Evolutionary conservation across 2,797 vertebrate genomes (phyloP), one percentile per base, ranked within the genome.

Genomic region (Prunella strophiata): DNA sequence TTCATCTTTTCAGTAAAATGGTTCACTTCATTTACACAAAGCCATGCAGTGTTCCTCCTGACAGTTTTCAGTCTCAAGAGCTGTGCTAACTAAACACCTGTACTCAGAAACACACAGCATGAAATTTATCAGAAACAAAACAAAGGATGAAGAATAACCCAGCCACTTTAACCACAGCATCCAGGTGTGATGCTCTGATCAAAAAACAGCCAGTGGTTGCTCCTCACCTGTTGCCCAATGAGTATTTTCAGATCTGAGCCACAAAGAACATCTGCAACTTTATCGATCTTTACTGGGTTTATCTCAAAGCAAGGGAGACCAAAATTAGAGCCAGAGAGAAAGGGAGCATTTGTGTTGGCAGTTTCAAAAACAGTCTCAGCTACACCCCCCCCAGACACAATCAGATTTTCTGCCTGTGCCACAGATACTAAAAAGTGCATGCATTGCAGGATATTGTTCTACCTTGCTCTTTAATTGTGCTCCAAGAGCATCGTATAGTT

Each of bases 121-220:
- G 32, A 54, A 79, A 58, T 36, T 57, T 0, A 13, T 26, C 12
- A 3, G n/a, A 62, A 88, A 30, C 11, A 21, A 80, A 52, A 59
- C 38, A 40, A 72, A 63, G 7, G 6, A 43, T 29, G 21, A 70
- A 40, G 59, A 85, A 20, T 32, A 79, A 59, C 3, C 52, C 48
- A n/a, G 26, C 6, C 75, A 55, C 13, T 51, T 74, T 65, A 84
- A 65, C 10, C 51, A 75, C 17, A 62, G 47, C 29, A 82, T 27
- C 22, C 36, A 83, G 16, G 12, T 51, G 45, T 1, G 1, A 81
- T 18, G 65, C 11, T 36, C 29, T 0, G 0, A 30, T 29, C 6
- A 52, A 82, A 86, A 75, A 58, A 27, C 0, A 79, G 10, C 11
- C 59, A 74, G 13, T 16, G 47, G 21, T 11, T 65, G 25, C 57